A percentile compares a stretch with the other conserved stretches of the same genome.
These are phyloP conservation scores for Lottia scabra DNA, from an alignment of 2,888 invertebrate species.

Conservation along the genomic window DNA sequence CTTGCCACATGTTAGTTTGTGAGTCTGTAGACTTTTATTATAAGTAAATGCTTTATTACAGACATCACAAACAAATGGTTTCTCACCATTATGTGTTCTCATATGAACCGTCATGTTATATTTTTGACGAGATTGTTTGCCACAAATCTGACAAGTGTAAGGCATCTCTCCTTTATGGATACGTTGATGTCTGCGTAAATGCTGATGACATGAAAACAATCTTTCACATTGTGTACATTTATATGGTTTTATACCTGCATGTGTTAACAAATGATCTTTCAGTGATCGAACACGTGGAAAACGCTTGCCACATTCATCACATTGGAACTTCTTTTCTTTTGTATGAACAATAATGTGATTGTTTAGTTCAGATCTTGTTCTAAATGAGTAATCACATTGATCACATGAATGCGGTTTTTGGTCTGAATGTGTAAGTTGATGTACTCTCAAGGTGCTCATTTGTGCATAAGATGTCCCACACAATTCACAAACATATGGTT, in stretches of 20 bases:
- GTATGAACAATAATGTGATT: neutral
- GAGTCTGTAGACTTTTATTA: neutral
- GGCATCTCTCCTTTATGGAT: neutral
- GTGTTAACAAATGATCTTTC: neutral
- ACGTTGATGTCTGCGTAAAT: neutral
- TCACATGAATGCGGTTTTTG: neutral
- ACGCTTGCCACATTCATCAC: neutral
- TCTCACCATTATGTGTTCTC: neutral
- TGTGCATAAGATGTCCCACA: neutral
- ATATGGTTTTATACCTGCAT: neutral
- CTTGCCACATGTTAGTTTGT: neutral
- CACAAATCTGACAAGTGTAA: neutral
- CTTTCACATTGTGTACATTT: neutral
- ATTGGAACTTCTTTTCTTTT: neutral
- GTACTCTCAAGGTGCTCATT: neutral
- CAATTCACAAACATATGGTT: neutral
- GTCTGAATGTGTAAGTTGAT: neutral
- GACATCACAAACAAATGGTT: neutral
- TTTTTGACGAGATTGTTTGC: neutral
- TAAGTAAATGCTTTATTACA: neutral
- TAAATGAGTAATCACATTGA: neutral
- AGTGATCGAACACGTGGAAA: neutral
- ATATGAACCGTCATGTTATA: constrained; percentile 1
- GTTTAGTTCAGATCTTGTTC: neutral
- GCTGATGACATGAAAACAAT: neutral